These are phyloP conservation scores for Benthosema pterotum DNA, from an alignment of 2,797 vertebrate genomes.

Conservation along the genomic window DNA sequence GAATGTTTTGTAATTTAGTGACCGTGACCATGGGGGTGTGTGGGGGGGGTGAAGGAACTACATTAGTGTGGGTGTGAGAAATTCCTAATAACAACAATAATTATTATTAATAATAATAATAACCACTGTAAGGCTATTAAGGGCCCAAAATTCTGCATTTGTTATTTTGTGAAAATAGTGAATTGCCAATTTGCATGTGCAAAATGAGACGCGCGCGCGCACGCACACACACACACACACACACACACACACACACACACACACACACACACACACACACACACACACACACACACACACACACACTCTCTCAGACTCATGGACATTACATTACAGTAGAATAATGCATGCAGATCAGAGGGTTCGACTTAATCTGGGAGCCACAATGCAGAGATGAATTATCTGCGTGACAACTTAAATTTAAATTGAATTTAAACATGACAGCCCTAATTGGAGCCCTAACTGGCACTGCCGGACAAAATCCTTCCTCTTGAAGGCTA, in stretches of 20 bases:
- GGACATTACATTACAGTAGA: too few relatives aligned
- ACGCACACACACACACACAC: slow-evolving; percentile 14
- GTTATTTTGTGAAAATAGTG: slow-evolving; percentile 11
- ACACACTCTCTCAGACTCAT: too few relatives aligned
- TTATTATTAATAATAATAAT: slow-evolving; percentile 21
- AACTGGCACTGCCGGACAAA: too few relatives aligned
- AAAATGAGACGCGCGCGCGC: slow-evolving; percentile 5
- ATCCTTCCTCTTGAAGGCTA: too few relatives aligned
- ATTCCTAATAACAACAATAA: slow-evolving; percentile 24
- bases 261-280: too few relatives aligned
- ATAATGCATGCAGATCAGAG: too few relatives aligned
- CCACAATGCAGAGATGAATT: too few relatives aligned
- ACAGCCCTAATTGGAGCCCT: too few relatives aligned
- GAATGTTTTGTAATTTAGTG: slow-evolving; percentile 33
- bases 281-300: too few relatives aligned
- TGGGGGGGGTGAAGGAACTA: slow-evolving; percentile 29
- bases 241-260: background rate
- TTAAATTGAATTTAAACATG: too few relatives aligned
- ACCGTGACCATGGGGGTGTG: slow-evolving; percentile 25
- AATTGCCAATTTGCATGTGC: background rate
- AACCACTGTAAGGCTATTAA: slow-evolving; percentile 55
- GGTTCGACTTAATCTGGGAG: too few relatives aligned
- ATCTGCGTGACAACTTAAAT: too few relatives aligned
- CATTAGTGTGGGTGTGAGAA: slow-evolving; percentile 44
- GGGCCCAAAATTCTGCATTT: slow-evolving; percentile 61